phyloP scores from a whole-genome alignment of 2,797 vertebrate genomes.

The Rhinichthys osculus region DNA sequence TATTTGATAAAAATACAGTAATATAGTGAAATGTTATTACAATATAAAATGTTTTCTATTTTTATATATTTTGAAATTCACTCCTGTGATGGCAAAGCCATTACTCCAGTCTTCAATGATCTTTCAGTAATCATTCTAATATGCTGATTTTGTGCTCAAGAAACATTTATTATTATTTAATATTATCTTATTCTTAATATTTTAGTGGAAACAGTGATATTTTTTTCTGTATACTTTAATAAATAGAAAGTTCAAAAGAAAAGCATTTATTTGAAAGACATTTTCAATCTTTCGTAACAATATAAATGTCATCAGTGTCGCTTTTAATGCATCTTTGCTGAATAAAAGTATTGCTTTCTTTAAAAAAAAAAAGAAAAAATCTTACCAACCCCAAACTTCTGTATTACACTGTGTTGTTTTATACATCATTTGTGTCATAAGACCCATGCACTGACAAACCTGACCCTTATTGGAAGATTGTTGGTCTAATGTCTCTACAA shows the following conservation, averaged over 20 bases:
- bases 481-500: not conserved
- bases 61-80: not conserved
- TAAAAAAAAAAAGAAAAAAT: not conserved
- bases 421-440: conserved; percentile 12
- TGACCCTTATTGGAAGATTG: not conserved
- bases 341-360: not conserved
- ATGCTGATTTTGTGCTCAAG: not conserved
- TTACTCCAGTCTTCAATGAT: too few species aligned
- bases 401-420: not conserved
- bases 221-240: not conserved
- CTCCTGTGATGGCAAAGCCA: not conserved
- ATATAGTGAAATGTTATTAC: not conserved
- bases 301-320: not conserved
- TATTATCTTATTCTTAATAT: not conserved
- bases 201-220: not conserved
- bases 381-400: not conserved
- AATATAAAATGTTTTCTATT: not conserved
- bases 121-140: not conserved
- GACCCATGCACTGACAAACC: not conserved
- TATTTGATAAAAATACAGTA: not conserved
- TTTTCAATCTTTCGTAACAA: not conserved
- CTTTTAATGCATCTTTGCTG: not conserved
- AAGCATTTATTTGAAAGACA: not conserved
- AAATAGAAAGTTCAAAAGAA: not conserved
- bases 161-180: not conserved